Base-by-base conservation (phyloP, 1,140 invertebrate species). In the Aphis gossypii region DNA sequence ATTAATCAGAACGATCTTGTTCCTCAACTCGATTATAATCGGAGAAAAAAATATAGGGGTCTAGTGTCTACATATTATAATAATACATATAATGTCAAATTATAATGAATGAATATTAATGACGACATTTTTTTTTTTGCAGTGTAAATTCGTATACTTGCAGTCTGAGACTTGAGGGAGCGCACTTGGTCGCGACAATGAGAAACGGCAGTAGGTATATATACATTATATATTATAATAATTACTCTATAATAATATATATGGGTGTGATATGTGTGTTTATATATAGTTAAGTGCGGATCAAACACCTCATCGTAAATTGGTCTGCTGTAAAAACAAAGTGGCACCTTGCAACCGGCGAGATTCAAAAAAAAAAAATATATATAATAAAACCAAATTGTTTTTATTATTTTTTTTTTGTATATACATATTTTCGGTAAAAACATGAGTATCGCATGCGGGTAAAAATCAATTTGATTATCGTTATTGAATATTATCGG, bases 391-490 rank as follows among this genome's bases (percentile, higher is more conserved):
- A 88, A 51, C 30, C 46, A 51, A 88, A 56, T 89, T 56, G 87
- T 56, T 56, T 89, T 89, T 89, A 54, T 89, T 35, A 54, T 54
- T 38, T n/a, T 87, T 48, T 88, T 88, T 51, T 51, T n/a, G 48
- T 88, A n/a, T 18, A 68, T 2, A 68, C 60, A 68, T 68, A 68
- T 68, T 68, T 68, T 68, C 60, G 30, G 60, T 48, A 48, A 87
- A 87, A 48, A 89, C 35, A 56, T 38, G 51, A 54, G 48, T 89
- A 89, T 89, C 87, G 87, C 87, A 89, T 89, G 87, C n/a, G 87
- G 51, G n/a, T 56, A 56, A 89, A 89, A 89, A 89, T 89, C 87
- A 89, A 89, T 89, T 89, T 89, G 87, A 89, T 89, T 89, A 89
- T 56, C 48, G 48, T 89, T 89, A 89, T 89, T 89, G 87, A 89